These are phyloP conservation scores for Heterodera filipjevi DNA, from an alignment of 2,888 invertebrate species.

Conservation along the genomic window DNA sequence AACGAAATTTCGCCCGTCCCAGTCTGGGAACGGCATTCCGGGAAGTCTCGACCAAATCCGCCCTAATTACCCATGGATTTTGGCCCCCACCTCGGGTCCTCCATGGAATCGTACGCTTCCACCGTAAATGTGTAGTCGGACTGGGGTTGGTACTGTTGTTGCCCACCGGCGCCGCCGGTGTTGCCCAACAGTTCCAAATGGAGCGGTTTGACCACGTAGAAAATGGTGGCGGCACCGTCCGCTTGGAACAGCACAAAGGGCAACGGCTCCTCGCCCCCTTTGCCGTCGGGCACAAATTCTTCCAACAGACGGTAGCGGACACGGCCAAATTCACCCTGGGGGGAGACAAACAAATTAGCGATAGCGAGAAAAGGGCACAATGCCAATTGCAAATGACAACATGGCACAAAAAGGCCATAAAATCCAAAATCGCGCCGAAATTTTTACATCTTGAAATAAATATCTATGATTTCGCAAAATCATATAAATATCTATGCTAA, in stretches of 20 bases:
- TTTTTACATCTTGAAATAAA: no score
- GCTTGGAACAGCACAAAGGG: slow-evolving; percentile 47
- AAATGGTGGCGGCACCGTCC: slow-evolving; percentile 44
- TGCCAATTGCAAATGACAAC: no score
- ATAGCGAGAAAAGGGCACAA: no score
- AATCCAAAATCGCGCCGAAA: no score
- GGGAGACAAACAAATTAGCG: neutral
- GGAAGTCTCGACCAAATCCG: no score
- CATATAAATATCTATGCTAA: no score
- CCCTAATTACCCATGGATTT: no score
- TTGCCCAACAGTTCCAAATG: neutral
- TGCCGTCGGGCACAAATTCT: slow-evolving; percentile 33
- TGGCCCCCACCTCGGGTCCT: slow-evolving; percentile 36
- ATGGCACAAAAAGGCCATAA: no score
- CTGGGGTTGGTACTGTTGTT: slow-evolving; percentile 38
- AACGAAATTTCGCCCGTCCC: no score
- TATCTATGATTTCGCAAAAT: no score
- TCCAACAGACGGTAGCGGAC: slow-evolving; percentile 51
- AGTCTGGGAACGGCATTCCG: no score
- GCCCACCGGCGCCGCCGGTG: neutral
- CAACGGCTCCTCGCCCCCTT: slow-evolving; percentile 29
- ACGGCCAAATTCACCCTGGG: slow-evolving; percentile 51
- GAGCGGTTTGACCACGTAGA: slow-evolving; percentile 33
- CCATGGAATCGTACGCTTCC: slow-evolving; percentile 44
- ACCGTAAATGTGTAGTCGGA: slow-evolving; percentile 42